Evolutionary conservation across 2,797 vertebrate genomes (phyloP).

Genomic region (Chromobotia macracanthus): DNA sequence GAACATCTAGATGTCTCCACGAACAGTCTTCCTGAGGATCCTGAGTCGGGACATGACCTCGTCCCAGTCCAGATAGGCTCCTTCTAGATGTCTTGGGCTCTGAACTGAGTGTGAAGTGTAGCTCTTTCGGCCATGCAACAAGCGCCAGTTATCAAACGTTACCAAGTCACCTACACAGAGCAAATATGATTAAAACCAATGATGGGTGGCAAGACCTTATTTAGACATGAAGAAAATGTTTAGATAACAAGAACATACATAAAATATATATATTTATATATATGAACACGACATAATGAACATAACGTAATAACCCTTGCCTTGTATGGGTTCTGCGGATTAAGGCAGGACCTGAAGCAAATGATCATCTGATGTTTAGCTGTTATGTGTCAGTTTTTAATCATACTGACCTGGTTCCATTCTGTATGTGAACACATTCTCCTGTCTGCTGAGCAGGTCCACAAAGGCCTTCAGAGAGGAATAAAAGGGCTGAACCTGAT

Average conservation of each 20-base stretch:
- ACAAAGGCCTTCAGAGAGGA: conserved; percentile 84
- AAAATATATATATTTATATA: no score
- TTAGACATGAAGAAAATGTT: neutral
- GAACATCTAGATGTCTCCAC: conserved; percentile 57
- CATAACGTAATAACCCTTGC: no score
- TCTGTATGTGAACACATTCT: conserved; percentile 83
- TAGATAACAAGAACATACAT: no score
- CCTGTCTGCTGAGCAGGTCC: conserved; percentile 80
- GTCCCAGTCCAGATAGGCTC: conserved; percentile 94
- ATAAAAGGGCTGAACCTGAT: conserved; percentile 90
- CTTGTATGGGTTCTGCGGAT: no score
- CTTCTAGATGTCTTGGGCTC: conserved; percentile 84
- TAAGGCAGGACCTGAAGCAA: no score
- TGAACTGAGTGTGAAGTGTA: conserved; percentile 67
- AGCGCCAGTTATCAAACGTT: conserved; percentile 93
- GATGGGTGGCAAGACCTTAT: neutral
- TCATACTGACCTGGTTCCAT: conserved; percentile 88
- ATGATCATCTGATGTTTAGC: no score
- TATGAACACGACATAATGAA: no score
- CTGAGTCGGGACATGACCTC: conserved; percentile 91
- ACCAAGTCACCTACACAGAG: conserved; percentile 83
- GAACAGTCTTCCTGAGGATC: conserved; percentile 75
- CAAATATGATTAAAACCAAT: neutral
- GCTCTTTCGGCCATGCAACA: conserved; percentile 85
- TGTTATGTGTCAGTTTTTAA: neutral